Conservation (phyloP, 2,888 invertebrate genomes). For the Mimas tiliae region DNA sequence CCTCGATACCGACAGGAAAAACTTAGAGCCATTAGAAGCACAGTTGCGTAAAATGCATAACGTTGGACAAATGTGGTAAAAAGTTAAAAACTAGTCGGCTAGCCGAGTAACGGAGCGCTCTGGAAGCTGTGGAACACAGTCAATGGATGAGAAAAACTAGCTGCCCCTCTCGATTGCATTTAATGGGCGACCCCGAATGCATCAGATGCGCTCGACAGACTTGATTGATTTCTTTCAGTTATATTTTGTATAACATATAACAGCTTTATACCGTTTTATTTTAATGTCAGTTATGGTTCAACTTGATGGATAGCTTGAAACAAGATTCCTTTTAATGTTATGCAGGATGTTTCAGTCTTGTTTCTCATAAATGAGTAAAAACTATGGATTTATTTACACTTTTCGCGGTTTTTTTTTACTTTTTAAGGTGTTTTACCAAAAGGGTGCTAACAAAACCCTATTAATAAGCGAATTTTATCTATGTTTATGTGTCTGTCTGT, state of each 20-base stretch:
- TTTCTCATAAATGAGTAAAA: too few relatives aligned
- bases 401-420: too few relatives aligned
- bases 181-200: slow-evolving; percentile 45
- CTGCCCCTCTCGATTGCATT: slow-evolving; percentile 41
- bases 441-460: too few relatives aligned
- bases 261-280: slow-evolving; percentile 15
- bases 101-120: slow-evolving; percentile 54
- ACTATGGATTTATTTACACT: too few relatives aligned
- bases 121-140: slow-evolving; percentile 41
- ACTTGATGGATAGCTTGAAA: background rate
- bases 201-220: slow-evolving; percentile 23
- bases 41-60: slow-evolving; percentile 80
- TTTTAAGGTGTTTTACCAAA: too few relatives aligned
- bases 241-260: slow-evolving; percentile 25
- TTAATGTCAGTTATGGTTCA: background rate
- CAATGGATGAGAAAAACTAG: slow-evolving; percentile 70
- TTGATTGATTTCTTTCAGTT: slow-evolving; percentile 27
- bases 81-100: slow-evolving; percentile 56
- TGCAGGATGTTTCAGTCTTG: background rate
- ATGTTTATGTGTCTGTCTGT: too few relatives aligned
- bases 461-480: too few relatives aligned
- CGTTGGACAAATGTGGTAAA: slow-evolving; percentile 63
- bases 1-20: slow-evolving; percentile 68
- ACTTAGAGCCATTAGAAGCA: slow-evolving; percentile 75
- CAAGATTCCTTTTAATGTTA: background rate